Evolutionary conservation across 2,113 vertebrate genomes (phyloP), one percentile per base, ranked within the genome.

Genomic region (Pluvialis apricaria): DNA sequence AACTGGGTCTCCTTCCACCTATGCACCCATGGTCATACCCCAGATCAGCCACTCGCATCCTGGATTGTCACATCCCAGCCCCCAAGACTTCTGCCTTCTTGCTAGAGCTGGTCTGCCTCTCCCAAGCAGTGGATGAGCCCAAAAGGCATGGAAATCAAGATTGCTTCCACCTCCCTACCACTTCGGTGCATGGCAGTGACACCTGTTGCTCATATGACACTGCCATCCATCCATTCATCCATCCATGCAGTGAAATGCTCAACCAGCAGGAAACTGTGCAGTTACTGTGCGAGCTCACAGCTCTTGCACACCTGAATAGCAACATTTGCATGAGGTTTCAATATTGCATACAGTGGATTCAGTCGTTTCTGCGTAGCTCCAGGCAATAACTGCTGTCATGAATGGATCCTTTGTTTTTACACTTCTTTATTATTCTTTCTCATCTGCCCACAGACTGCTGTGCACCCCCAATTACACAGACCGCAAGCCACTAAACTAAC

Each of bases 121-220:
- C 29, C 45, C 14, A 61, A 77, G 58, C 29, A 86, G 38, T 1
- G 0, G 32, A 65, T 8, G 8, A 77, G 21, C 36, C 72, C 58
- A 34, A 78, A 86, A 81, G 28, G 26, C 24, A 66, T 20, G 42
- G 78, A 92, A 96, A 83, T 3, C 25, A 71, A 73, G 60, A 70
- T 0, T 78, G 18, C 19, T 70, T 78, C 81, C 45, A 42, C 40
- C 22, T 80, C 1, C 1, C 13, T 40, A 84, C 34, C 31, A 36
- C 36, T 84, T 54, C 4, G 44, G 47, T 18, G 44, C 16, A 57
- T 5, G 14, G 17, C 7, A 72, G 29, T 31, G 54, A 49, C 66
- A 76, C 11, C 12, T 55, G 34, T 52, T 73, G 68, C 42, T 52
- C 20, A 0, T 11, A 45, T 0, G 1, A 71, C 26, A 19, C 49